Percentiles rank a stretch among this genome's conserved stretches.
phyloP scores from a whole-genome alignment of 2,113 vertebrate species.

The Ciconia stormi region DNA sequence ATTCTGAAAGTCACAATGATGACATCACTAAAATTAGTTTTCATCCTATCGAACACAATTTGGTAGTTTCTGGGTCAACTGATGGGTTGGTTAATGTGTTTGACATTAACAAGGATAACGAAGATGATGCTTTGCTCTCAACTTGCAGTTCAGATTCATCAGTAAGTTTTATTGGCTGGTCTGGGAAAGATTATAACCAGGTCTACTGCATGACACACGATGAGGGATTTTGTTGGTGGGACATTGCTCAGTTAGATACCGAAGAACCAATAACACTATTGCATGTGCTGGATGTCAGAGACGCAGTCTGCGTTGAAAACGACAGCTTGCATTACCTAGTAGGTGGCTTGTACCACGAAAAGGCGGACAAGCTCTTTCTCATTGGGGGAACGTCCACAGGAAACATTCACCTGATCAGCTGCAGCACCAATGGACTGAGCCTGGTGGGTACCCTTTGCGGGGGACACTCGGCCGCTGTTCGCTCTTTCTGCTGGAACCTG shows the following conservation, averaged over 20 bases:
- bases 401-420: constrained; percentile 81
- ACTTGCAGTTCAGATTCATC: constrained; percentile 92
- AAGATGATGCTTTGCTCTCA: constrained; percentile 87
- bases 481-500: constrained; percentile 86
- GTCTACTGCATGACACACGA: constrained; percentile 87
- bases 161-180: constrained; percentile 84
- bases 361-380: constrained; percentile 77
- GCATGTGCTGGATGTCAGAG: constrained; percentile 77
- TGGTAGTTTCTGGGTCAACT: constrained; percentile 84
- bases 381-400: constrained; percentile 82
- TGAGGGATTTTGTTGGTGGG: constrained; percentile 93
- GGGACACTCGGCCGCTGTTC: constrained; percentile 82
- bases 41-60: constrained; percentile 82
- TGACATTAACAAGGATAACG: constrained; percentile 82
- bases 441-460: constrained; percentile 74
- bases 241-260: constrained; percentile 80
- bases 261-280: constrained; percentile 82
- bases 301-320: neutral
- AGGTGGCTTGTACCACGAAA: constrained; percentile 85
- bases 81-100: constrained; percentile 95
- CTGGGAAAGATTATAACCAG: constrained; percentile 76
- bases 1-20: constrained; percentile 93
- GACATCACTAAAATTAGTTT: constrained; percentile 91
- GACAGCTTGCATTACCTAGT: constrained; percentile 83
- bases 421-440: constrained; percentile 54